A percentile compares a stretch with the other conserved stretches of the same genome.
phyloP scores from a whole-genome alignment of 2,888 invertebrate species.

The Calameuta filiformis region DNA sequence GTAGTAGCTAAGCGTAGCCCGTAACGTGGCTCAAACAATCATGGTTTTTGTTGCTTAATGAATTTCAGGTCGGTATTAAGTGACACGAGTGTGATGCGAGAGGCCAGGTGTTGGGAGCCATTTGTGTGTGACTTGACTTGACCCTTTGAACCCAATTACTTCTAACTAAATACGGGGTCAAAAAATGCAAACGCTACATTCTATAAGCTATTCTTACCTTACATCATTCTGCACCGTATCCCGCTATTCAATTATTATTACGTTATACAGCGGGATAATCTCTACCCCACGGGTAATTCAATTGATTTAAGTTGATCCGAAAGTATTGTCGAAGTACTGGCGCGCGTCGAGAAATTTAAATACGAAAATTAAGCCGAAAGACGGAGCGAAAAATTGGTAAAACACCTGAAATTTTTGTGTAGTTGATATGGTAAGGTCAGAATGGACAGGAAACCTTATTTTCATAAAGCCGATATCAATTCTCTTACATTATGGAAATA shows the following conservation, averaged over 20 bases:
- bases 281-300: background rate
- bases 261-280: background rate
- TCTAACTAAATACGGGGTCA: conserved; percentile 53
- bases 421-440: conserved; percentile 51
- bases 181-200: conserved; percentile 53
- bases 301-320: background rate
- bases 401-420: background rate
- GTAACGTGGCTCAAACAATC: conserved; percentile 57
- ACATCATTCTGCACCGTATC: conserved; percentile 37
- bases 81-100: conserved; percentile 64
- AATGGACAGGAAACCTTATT: conserved; percentile 53
- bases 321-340: background rate
- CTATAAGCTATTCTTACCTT: conserved; percentile 57
- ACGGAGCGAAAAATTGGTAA: background rate
- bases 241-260: conserved; percentile 8
- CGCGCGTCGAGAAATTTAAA: background rate
- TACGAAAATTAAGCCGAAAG: background rate
- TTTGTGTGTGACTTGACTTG: conserved; percentile 58
- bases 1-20: conserved; percentile 56
- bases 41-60: conserved; percentile 66
- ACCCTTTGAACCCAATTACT: conserved; percentile 60
- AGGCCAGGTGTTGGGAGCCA: conserved; percentile 65
- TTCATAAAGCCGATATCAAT: conserved; percentile 47
- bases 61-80: conserved; percentile 68
- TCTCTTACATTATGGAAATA: conserved; percentile 45